A percentile compares a stretch with the other conserved stretches of the same genome.
phyloP scores from a whole-genome alignment of 2,888 invertebrate species.

The Copidosoma aretas region DNA sequence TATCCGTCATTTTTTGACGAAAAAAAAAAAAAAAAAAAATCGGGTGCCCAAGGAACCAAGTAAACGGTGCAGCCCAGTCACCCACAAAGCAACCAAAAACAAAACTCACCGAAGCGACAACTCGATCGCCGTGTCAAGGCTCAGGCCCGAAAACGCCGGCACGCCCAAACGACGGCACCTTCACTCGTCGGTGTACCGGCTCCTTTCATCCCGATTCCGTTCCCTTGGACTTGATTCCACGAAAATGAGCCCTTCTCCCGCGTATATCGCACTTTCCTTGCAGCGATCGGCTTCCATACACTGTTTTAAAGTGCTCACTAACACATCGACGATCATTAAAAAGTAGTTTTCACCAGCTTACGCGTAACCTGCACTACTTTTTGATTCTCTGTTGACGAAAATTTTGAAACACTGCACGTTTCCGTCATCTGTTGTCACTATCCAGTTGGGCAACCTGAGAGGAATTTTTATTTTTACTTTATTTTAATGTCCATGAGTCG shows the following conservation, averaged over 20 bases:
- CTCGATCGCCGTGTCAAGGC: slow-evolving; percentile 1
- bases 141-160: not conserved
- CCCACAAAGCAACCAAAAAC: not conserved
- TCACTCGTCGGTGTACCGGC: not conserved
- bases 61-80: too few relatives aligned
- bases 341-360: not conserved
- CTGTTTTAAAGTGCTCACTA: not conserved
- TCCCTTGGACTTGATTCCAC: slow-evolving; percentile 31
- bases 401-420: not conserved
- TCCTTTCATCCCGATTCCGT: slow-evolving; percentile 1
- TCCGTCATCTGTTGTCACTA: not conserved
- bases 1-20: too few relatives aligned
- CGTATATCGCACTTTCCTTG: not conserved
- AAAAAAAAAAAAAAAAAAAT: too few relatives aligned
- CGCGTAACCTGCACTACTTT: slow-evolving; percentile 2
- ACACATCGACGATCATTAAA: not conserved
- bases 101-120: not conserved
- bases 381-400: not conserved
- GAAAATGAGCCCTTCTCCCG: slow-evolving; percentile 18
- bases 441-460: too few relatives aligned
- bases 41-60: too few relatives aligned
- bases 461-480: too few relatives aligned
- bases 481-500: too few relatives aligned
- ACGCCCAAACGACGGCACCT: not conserved
- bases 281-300: not conserved